These are phyloP conservation scores for Drosophila rubida DNA, from an alignment of 2,888 invertebrate genomes.

Conservation along the genomic window DNA sequence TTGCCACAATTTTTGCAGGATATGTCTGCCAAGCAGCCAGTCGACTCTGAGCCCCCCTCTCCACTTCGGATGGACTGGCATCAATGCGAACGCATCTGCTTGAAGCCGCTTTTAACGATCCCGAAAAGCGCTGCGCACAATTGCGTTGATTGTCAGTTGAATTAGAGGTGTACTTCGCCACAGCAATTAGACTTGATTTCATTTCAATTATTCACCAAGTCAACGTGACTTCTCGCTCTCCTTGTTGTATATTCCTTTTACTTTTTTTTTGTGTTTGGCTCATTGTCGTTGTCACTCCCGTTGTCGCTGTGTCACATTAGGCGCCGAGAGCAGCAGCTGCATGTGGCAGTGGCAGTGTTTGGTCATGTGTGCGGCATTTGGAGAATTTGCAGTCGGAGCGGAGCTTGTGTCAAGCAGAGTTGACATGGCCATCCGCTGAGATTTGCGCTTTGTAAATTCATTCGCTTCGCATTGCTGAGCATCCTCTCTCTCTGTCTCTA, in stretches of 20 bases:
- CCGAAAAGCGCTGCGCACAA: slow-evolving; percentile 26
- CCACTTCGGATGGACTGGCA: slow-evolving; percentile 3
- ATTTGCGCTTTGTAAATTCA: slow-evolving; percentile 67
- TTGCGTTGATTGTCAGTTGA: slow-evolving; percentile 35
- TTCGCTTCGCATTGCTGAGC: slow-evolving; percentile 23
- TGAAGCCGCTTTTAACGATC: slow-evolving; percentile 37
- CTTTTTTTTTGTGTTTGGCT: not conserved
- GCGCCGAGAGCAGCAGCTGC: slow-evolving; percentile 18
- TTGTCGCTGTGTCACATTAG: slow-evolving; percentile 31
- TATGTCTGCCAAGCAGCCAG: slow-evolving; percentile 37
- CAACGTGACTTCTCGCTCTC: not conserved
- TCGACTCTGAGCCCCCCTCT: slow-evolving; percentile 11
- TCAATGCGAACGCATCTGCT: slow-evolving; percentile 38
- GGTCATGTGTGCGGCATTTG: slow-evolving; percentile 35
- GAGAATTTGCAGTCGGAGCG: slow-evolving; percentile 28
- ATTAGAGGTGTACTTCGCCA: slow-evolving; percentile 35
- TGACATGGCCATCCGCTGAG: slow-evolving; percentile 66
- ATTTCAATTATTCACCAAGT: slow-evolving; percentile 47
- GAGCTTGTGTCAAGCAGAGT: slow-evolving; percentile 56
- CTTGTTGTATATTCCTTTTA: slow-evolving; percentile 1
- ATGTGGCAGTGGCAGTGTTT: slow-evolving; percentile 15
- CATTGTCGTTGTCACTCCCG: not conserved
- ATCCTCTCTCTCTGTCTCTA: slow-evolving; percentile 39
- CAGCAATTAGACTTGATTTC: slow-evolving; percentile 60
- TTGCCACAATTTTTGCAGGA: slow-evolving; percentile 76